phyloP scores from a whole-genome alignment of 2,113 vertebrate genomes.

The Aldabrachelys gigantea region DNA sequence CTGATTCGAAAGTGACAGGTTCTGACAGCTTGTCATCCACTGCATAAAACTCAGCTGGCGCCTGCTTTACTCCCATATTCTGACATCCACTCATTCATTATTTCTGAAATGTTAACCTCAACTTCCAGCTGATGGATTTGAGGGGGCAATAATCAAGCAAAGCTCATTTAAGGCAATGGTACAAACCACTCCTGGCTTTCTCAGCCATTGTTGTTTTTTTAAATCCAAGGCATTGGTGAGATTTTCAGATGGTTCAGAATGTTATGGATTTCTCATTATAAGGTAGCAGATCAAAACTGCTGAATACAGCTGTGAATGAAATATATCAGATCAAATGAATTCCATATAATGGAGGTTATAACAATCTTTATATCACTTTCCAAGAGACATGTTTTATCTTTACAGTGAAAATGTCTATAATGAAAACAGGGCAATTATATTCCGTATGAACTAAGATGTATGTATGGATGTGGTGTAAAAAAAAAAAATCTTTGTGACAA shows the following conservation, averaged over 20 bases:
- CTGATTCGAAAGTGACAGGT: background rate
- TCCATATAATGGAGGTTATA: background rate
- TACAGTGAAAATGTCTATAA: background rate
- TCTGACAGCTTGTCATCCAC: background rate
- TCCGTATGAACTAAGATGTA: background rate
- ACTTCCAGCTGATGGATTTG: background rate
- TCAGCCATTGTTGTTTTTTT: background rate
- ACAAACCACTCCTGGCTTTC: background rate
- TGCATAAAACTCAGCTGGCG: background rate
- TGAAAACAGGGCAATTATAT: background rate
- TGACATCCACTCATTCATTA: background rate
- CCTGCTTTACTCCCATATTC: background rate
- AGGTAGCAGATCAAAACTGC: background rate
- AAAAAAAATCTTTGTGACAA: background rate
- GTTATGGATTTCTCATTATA: background rate
- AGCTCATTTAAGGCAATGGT: conserved; percentile 5
- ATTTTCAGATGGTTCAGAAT: background rate
- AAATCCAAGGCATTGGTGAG: background rate
- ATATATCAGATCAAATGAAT: background rate
- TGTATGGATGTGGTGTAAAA: background rate
- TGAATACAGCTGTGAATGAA: background rate
- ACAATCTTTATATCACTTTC: background rate
- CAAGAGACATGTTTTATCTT: background rate
- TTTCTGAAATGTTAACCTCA: background rate
- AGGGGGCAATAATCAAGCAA: background rate